A percentile compares a stretch with the other conserved stretches of the same genome.
Conservation (phyloP, 1,140 invertebrate genomes). For the Cotesia vestalis region DNA sequence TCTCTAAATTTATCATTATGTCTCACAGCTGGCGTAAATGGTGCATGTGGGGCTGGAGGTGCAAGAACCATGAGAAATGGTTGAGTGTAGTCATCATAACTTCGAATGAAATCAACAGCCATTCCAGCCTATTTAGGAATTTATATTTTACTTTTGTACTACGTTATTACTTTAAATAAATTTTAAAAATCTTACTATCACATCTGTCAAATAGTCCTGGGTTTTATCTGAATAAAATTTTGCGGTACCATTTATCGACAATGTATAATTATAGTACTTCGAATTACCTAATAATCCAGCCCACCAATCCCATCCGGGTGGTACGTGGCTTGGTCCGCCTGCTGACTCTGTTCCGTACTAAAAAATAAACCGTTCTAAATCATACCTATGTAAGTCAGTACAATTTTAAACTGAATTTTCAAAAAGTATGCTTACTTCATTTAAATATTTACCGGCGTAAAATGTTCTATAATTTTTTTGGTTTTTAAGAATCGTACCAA, state of each 20-base stretch:
- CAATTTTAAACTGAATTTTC: too few species aligned
- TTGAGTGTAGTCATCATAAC: slow-evolving; percentile 44
- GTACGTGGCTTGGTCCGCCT: slow-evolving; percentile 74
- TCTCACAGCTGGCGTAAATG: slow-evolving; percentile 81
- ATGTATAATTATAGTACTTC: slow-evolving; percentile 85
- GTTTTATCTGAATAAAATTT: slow-evolving; percentile 66
- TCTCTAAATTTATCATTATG: slow-evolving; percentile 73
- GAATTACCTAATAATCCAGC: slow-evolving; percentile 85
- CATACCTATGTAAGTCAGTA: neutral
- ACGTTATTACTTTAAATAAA: neutral
- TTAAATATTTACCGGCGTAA: slow-evolving; percentile 88
- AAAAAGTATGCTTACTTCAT: slow-evolving; percentile 68
- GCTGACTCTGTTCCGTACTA: slow-evolving; percentile 72
- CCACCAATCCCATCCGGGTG: slow-evolving; percentile 85
- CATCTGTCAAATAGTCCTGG: slow-evolving; percentile 83
- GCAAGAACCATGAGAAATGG: slow-evolving; percentile 87
- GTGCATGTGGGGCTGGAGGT: slow-evolving; percentile 84
- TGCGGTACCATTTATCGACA: slow-evolving; percentile 82
- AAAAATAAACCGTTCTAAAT: slow-evolving; percentile 26
- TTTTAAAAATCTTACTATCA: slow-evolving; percentile 73
- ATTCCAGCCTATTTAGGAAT: slow-evolving; percentile 63
- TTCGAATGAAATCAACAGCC: slow-evolving; percentile 70
- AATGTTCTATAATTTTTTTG: slow-evolving; percentile 77
- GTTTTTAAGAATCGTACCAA: slow-evolving; percentile 73
- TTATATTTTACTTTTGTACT: neutral